Conservation (phyloP, 2,797 vertebrate species). For the Bradypus variegatus region DNA sequence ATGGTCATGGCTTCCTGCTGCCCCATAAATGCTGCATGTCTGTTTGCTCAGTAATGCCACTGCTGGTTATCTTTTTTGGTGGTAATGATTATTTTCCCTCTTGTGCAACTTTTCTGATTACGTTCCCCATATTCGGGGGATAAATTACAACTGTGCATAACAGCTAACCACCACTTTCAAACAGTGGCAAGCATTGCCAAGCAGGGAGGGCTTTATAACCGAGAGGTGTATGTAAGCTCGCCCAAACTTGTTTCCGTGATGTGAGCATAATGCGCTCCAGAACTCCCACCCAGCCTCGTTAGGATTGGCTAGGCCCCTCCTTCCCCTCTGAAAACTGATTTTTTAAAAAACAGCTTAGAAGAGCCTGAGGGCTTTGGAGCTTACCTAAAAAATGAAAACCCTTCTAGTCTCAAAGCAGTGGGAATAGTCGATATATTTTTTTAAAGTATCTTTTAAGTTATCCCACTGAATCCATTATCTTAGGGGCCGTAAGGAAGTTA, state of each 20-base stretch:
- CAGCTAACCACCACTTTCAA: conserved; percentile 56
- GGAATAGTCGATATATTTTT: conserved; percentile 68
- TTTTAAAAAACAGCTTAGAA: conserved; percentile 67
- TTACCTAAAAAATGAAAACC: conserved; percentile 73
- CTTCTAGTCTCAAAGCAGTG: conserved; percentile 66
- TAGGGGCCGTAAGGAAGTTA: conserved; percentile 41
- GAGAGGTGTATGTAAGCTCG: conserved; percentile 25
- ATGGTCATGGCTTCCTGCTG: conserved; percentile 44
- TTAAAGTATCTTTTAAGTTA: conserved; percentile 61
- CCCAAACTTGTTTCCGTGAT: conserved; percentile 28
- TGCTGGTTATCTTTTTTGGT: conserved; percentile 51
- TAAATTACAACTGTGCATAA: conserved; percentile 38
- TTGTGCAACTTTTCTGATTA: conserved; percentile 42
- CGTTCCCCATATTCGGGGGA: neutral
- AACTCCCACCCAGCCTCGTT: conserved; percentile 39
- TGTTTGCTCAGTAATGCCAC: conserved; percentile 47
- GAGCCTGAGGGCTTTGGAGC: conserved; percentile 61
- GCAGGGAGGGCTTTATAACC: conserved; percentile 2
- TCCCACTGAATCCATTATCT: conserved; percentile 66
- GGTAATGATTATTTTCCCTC: conserved; percentile 55
- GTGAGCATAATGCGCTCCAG: conserved; percentile 5
- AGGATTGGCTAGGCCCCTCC: conserved; percentile 48
- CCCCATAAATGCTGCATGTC: conserved; percentile 3
- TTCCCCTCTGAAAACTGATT: conserved; percentile 70
- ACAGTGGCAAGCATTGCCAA: conserved; percentile 12